Evolutionary conservation across 2,113 vertebrate species (phyloP).

Genomic region (Xiphophorus maculatus): DNA sequence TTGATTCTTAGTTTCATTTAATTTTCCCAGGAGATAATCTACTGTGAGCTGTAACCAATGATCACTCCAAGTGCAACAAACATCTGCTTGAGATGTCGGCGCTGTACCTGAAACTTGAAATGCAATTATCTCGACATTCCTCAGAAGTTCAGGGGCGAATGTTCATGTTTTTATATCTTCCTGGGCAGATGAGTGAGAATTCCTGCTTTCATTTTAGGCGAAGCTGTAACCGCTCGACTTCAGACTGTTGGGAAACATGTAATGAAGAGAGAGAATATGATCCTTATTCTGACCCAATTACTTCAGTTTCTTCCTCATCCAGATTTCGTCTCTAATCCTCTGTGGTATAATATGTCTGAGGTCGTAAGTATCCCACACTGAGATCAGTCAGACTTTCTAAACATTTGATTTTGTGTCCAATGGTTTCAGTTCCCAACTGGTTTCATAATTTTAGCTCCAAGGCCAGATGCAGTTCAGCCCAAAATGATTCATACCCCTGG

Average conservation of each 20-base stretch:
- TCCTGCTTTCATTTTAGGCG: neutral
- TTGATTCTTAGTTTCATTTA: neutral
- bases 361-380: neutral
- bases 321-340: neutral
- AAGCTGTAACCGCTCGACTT: neutral
- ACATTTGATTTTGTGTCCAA: neutral
- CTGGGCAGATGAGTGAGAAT: neutral
- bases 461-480: neutral
- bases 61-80: neutral
- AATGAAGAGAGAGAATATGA: neutral
- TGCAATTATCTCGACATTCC: neutral
- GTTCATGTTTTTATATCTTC: neutral
- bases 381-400: neutral
- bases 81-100: neutral
- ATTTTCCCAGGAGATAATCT: neutral
- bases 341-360: neutral
- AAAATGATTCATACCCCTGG: neutral
- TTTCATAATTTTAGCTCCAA: neutral
- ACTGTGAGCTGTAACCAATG: neutral
- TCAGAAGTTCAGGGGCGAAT: neutral
- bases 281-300: neutral
- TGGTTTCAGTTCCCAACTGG: neutral
- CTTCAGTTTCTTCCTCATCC: neutral
- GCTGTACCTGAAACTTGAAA: too few species aligned
- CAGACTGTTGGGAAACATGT: neutral